Percentiles rank a stretch among this genome's conserved stretches.
Conservation (phyloP, 2,113 vertebrate species). For the Phrynosoma blainvillii region DNA sequence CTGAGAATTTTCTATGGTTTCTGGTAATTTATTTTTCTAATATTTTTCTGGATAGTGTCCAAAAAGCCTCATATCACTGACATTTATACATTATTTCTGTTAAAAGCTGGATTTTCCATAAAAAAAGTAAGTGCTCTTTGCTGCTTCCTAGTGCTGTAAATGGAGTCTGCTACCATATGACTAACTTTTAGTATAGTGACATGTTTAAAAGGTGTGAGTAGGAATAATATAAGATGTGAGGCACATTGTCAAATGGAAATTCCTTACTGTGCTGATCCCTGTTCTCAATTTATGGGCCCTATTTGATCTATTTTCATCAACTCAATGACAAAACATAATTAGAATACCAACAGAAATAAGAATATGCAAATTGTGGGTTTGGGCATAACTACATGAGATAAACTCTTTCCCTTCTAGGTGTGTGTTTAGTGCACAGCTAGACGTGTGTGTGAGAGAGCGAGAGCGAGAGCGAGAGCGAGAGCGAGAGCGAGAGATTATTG, state of each 20-base stretch:
- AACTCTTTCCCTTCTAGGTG: background rate
- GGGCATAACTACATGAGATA: background rate
- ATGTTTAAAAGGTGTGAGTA: slow-evolving; percentile 44
- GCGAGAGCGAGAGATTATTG: too few species aligned
- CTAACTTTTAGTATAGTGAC: slow-evolving; percentile 51
- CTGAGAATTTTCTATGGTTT: slow-evolving; percentile 74
- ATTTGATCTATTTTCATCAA: background rate
- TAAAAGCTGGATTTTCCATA: slow-evolving; percentile 75
- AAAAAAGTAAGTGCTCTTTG: slow-evolving; percentile 61
- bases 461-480: too few species aligned
- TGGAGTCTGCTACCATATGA: slow-evolving; percentile 49
- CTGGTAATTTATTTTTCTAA: slow-evolving; percentile 72
- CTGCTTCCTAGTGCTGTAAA: slow-evolving; percentile 56
- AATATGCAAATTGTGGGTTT: background rate
- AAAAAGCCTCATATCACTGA: slow-evolving; percentile 64
- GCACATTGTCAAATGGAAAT: slow-evolving; percentile 28
- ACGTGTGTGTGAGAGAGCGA: too few species aligned
- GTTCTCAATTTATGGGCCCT: background rate
- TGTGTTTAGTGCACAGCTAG: background rate
- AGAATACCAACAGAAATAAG: background rate
- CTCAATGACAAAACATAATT: background rate
- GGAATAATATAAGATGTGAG: slow-evolving; percentile 50
- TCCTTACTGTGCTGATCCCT: background rate
- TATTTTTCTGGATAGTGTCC: slow-evolving; percentile 69
- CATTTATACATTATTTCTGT: slow-evolving; percentile 70